Conservation (phyloP, 2,888 invertebrate genomes). For the Timema cristinae region DNA sequence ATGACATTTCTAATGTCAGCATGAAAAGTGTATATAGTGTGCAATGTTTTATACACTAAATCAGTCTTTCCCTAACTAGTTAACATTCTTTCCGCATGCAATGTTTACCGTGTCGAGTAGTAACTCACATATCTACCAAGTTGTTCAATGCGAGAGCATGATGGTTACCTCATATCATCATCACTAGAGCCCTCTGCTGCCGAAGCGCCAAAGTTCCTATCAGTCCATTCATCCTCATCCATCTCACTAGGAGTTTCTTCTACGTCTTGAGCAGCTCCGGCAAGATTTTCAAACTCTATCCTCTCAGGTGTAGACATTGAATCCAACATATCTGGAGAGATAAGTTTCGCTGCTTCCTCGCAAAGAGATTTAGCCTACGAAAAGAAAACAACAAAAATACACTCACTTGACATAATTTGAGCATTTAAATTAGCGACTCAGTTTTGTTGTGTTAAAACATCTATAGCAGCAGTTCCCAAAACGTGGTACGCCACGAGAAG, state of each 20-base stretch:
- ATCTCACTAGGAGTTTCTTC: conserved; percentile 70
- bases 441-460: too few relatives aligned
- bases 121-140: conserved; percentile 50
- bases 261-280: conserved; percentile 55
- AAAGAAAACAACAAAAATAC: neutral
- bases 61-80: too few relatives aligned
- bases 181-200: conserved; percentile 67
- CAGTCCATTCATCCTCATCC: conserved; percentile 95
- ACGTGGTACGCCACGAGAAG: too few relatives aligned
- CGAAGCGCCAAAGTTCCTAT: conserved; percentile 82
- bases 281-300: conserved; percentile 73
- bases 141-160: conserved; percentile 40
- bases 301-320: conserved; percentile 62
- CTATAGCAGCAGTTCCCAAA: too few relatives aligned
- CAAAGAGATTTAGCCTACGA: conserved; percentile 23
- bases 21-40: too few relatives aligned
- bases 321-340: neutral
- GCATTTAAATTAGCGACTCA: too few relatives aligned
- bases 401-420: too few relatives aligned
- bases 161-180: conserved; percentile 40
- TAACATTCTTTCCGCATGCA: too few relatives aligned
- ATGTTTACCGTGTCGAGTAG: neutral
- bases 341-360: conserved; percentile 13
- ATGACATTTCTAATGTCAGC: too few relatives aligned
- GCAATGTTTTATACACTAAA: too few relatives aligned